phyloP scores from a whole-genome alignment of 2,888 invertebrate species.

The Nemoura dubitans region DNA sequence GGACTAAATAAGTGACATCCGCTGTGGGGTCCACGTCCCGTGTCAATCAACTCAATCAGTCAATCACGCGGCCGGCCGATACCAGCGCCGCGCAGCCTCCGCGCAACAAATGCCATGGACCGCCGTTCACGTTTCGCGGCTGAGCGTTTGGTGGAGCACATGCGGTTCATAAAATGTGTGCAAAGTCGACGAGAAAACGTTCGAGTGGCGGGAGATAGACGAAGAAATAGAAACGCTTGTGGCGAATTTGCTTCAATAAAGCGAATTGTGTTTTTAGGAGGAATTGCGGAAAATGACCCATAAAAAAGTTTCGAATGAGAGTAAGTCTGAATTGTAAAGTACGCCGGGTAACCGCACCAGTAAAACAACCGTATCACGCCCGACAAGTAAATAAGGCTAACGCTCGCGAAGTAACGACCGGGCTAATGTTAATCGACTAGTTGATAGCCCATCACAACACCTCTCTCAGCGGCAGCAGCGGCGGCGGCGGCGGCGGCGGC shows the following conservation, averaged over 20 bases:
- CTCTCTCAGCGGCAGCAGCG: background rate
- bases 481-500: background rate
- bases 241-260: too few relatives aligned
- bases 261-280: too few relatives aligned
- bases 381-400: background rate
- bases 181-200: too few relatives aligned
- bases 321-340: background rate
- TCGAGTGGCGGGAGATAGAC: too few relatives aligned
- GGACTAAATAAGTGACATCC: constrained; percentile 47
- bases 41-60: constrained; percentile 45
- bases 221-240: too few relatives aligned
- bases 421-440: constrained; percentile 36
- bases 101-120: too few relatives aligned
- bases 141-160: too few relatives aligned
- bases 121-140: too few relatives aligned
- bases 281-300: background rate
- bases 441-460: constrained; percentile 35
- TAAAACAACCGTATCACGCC: background rate
- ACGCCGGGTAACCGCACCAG: background rate
- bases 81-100: background rate
- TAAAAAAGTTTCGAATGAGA: background rate
- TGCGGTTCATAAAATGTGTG: too few relatives aligned
- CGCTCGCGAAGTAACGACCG: background rate
- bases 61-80: background rate
- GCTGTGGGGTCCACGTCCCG: constrained; percentile 45